Conservation (phyloP, 37 sponge, comb jelly and placozoan genomes). For the Halichondria panicea region DNA sequence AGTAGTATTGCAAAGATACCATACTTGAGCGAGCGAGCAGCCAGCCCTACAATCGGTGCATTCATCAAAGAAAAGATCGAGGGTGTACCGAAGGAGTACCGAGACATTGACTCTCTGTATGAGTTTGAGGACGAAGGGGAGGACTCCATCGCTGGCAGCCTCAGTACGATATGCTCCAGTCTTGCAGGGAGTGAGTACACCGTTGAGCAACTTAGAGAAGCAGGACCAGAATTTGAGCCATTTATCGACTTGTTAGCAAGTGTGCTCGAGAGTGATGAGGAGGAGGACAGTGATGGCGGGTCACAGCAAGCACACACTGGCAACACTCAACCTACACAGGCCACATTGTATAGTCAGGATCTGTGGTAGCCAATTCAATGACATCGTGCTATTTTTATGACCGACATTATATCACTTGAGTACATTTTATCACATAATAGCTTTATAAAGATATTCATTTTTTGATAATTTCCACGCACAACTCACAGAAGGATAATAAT, state of each 20-base stretch:
- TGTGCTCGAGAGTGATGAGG: not conserved
- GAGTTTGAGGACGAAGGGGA: slow-evolving; percentile 38
- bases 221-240: slow-evolving; percentile 43
- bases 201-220: slow-evolving; percentile 28
- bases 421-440: no score
- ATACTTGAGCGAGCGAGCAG: slow-evolving; percentile 5
- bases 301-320: slow-evolving; percentile 19
- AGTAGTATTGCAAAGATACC: no score
- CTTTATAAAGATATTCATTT: no score
- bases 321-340: not conserved
- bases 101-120: slow-evolving; percentile 36
- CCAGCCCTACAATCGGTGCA: slow-evolving; percentile 34
- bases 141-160: slow-evolving; percentile 9
- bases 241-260: slow-evolving; percentile 1
- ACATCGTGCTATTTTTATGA: no score
- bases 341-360: not conserved
- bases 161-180: slow-evolving; percentile 30
- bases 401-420: no score
- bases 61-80: slow-evolving; percentile 22
- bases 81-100: slow-evolving; percentile 1
- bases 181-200: slow-evolving; percentile 28
- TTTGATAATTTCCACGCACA: not conserved
- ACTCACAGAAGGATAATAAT: no score
- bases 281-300: not conserved
- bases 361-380: no score